Conservation (phyloP, 2,888 invertebrate species). For the Cephus pulcher region DNA sequence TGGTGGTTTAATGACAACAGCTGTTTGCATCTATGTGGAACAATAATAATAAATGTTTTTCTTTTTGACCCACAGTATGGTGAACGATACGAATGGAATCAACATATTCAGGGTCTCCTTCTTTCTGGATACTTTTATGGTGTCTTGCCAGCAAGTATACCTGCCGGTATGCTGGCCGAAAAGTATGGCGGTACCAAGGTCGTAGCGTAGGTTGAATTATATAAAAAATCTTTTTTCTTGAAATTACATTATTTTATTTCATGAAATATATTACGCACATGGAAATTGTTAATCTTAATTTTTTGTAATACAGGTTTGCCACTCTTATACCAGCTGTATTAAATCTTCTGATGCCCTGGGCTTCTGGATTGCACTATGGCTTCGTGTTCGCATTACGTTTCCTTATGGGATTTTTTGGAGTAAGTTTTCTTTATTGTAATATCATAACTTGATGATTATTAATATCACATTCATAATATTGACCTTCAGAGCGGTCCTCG, state of each 20-base stretch:
- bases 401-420: conserved; percentile 62
- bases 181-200: conserved; percentile 62
- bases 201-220: conserved; percentile 55
- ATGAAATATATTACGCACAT: not conserved
- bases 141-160: conserved; percentile 57
- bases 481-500: not conserved
- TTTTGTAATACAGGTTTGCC: conserved; percentile 47
- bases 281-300: not conserved
- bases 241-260: not conserved
- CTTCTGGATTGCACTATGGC: conserved; percentile 49
- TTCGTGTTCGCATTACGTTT: conserved; percentile 57
- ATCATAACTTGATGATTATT: not conserved
- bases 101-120: conserved; percentile 52
- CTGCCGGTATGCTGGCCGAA: conserved; percentile 59
- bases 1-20: not conserved
- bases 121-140: conserved; percentile 59
- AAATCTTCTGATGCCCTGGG: conserved; percentile 61
- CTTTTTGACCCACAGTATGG: conserved; percentile 44
- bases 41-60: conserved; percentile 10
- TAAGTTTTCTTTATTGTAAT: conserved; percentile 41
- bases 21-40: not conserved
- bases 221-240: not conserved
- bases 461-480: not conserved
- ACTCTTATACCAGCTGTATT: conserved; percentile 60
- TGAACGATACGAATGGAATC: conserved; percentile 56